Evolutionary conservation across 1,140 invertebrate species (phyloP), one percentile per base, ranked within the genome.

Genomic region (Pseudomyrmex sp.): DNA sequence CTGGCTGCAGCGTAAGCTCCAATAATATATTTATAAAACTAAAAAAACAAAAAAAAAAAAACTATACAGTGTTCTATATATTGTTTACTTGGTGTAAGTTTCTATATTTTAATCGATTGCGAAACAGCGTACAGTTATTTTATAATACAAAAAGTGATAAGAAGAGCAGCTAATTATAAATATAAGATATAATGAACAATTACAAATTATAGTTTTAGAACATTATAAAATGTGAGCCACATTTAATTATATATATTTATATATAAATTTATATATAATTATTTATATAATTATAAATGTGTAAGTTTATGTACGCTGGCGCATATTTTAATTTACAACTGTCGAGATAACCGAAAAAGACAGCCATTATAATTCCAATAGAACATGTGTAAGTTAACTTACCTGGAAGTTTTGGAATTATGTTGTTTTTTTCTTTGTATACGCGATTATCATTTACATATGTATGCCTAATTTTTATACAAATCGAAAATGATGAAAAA

Each of bases 251-350:
- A 69, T 65, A 50, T 75, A 50, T 26, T 26, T 12, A 7, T 46
- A 46, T 35, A 75, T 76, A 26, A 26, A 76, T 76, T 35, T 65
- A 76, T 44, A 76, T 54, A 65, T 35, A 35, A 35, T 35, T 35
- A 44, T 26, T 65, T 52, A 63, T 48, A 76, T 26, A 26, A 26
- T 65, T 65, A 62, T 15, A 20, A 46, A 54, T 20, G 15, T 65
- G 10, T 73, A 58, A 58, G 44, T 73, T 73, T 59, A 35, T 73
- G 20, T 58, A 15, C 35, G 7, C 35, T 7, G 35, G 5, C 35
- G 35, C 35, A 35, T 26, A 26, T 35, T 35, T 35, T 35, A 35
- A 35, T 35, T 35, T 35, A 35, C 35, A 35, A 35, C 35, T 35
- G 35, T 35, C 35, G 5, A 35, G 7, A 35, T 7, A 35, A 35